A percentile compares a stretch with the other conserved stretches of the same genome.
Conservation (phyloP, 2,888 invertebrate species). For the Artemia sinica region DNA sequence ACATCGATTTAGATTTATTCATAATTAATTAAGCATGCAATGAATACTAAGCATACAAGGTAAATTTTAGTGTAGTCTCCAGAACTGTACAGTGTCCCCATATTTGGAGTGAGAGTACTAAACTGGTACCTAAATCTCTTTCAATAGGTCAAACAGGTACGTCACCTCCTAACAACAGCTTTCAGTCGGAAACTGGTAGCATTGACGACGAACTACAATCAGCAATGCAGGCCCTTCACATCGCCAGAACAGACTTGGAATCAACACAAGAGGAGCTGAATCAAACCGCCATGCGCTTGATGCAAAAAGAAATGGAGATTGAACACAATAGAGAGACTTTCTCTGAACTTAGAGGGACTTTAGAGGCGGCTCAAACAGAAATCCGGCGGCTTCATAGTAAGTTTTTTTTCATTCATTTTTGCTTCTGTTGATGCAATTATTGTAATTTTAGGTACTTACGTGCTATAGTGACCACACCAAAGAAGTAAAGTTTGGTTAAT, state of each 20-base stretch:
- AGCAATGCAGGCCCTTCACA: constrained; percentile 11
- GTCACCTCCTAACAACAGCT: not conserved
- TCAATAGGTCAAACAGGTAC: not conserved
- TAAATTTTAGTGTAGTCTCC: no score
- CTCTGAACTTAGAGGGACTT: not conserved
- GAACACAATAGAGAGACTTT: constrained; percentile 1
- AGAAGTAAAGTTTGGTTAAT: no score
- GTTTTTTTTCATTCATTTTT: not conserved
- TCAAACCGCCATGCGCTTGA: not conserved
- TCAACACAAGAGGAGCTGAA: constrained; percentile 1
- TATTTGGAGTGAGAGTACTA: no score
- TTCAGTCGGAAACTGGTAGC: not conserved
- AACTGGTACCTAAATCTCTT: no score
- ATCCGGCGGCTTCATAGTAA: not conserved
- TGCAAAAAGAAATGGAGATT: constrained; percentile 8
- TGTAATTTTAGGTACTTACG: no score
- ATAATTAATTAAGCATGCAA: no score
- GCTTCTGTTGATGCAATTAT: no score
- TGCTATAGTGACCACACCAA: no score
- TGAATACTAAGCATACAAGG: no score
- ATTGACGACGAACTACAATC: not conserved
- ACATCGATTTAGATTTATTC: no score
- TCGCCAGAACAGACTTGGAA: constrained; percentile 1
- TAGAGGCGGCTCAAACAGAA: not conserved
- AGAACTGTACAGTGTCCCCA: no score